Percentiles rank a stretch among this genome's conserved stretches.
Conservation (phyloP, 2,797 vertebrate genomes). For the Enteromius treurensis region DNA sequence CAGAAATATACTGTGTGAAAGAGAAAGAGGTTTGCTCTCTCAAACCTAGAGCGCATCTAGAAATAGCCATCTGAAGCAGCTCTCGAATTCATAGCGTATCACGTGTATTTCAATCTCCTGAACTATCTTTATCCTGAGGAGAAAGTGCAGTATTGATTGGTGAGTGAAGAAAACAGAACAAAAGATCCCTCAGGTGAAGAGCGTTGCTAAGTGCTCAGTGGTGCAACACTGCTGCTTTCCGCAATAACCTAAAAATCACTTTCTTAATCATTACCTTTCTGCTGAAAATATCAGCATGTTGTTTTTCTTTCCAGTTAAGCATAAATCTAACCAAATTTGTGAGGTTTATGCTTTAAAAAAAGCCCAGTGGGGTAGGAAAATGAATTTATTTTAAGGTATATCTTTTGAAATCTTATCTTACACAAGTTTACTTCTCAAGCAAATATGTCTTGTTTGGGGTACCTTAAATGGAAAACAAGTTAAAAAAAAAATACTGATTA, state of each 20-base stretch:
- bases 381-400: neutral
- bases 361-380: neutral
- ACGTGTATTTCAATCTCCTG: constrained; percentile 51
- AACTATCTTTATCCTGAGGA: constrained; percentile 56
- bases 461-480: neutral
- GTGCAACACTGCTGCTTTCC: neutral
- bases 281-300: neutral
- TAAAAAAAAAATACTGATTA: no score
- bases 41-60: constrained; percentile 14
- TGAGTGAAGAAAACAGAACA: constrained; percentile 45
- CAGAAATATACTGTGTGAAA: neutral
- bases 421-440: neutral
- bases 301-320: neutral
- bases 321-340: neutral
- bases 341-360: neutral
- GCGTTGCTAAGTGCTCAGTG: constrained; percentile 23
- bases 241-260: constrained; percentile 4
- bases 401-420: neutral
- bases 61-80: constrained; percentile 9
- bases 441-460: neutral
- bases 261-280: neutral
- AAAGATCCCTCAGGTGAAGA: constrained; percentile 42
- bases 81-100: neutral
- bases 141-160: constrained; percentile 49
- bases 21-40: neutral